These are phyloP conservation scores for Protonibea diacanthus DNA, from an alignment of 2,797 vertebrate species.

Conservation along the genomic window DNA sequence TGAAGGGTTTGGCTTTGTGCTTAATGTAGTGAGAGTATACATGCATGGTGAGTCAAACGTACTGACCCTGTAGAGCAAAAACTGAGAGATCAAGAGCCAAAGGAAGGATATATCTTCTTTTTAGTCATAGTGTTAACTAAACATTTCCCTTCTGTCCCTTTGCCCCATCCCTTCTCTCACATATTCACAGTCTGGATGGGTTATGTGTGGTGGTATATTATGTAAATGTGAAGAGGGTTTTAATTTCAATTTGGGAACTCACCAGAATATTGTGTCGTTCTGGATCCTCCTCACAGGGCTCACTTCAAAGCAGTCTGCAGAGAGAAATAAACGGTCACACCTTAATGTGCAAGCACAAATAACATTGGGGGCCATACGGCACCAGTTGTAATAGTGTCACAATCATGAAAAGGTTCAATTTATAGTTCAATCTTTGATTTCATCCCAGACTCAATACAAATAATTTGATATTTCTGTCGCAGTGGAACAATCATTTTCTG, in stretches of 20 bases:
- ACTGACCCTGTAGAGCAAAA: constrained; percentile 35
- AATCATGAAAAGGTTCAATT: constrained; percentile 72
- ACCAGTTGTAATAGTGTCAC: constrained; percentile 64
- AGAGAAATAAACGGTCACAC: constrained; percentile 76
- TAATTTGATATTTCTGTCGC: constrained; percentile 60
- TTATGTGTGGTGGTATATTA: constrained; percentile 51
- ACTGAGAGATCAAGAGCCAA: constrained; percentile 35
- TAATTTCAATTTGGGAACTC: constrained; percentile 75
- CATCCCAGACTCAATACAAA: constrained; percentile 63
- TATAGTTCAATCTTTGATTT: constrained; percentile 69
- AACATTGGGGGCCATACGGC: constrained; percentile 51
- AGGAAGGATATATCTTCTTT: constrained; percentile 8
- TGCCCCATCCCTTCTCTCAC: constrained; percentile 25
- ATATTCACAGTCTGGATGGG: constrained; percentile 26
- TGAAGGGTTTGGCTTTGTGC: constrained; percentile 28
- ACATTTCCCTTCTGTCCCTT: constrained; percentile 14
- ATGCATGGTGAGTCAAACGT: constrained; percentile 36
- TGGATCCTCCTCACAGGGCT: constrained; percentile 66
- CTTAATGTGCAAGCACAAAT: constrained; percentile 72
- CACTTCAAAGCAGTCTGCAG: constrained; percentile 79
- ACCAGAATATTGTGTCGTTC: constrained; percentile 69
- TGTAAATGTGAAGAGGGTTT: constrained; percentile 67
- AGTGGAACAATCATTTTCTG: constrained; percentile 54
- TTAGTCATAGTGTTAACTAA: constrained; percentile 18
- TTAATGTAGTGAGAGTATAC: constrained; percentile 22